These are phyloP conservation scores for Balearica regulorum DNA, from an alignment of 2,797 vertebrate genomes.

Conservation along the genomic window DNA sequence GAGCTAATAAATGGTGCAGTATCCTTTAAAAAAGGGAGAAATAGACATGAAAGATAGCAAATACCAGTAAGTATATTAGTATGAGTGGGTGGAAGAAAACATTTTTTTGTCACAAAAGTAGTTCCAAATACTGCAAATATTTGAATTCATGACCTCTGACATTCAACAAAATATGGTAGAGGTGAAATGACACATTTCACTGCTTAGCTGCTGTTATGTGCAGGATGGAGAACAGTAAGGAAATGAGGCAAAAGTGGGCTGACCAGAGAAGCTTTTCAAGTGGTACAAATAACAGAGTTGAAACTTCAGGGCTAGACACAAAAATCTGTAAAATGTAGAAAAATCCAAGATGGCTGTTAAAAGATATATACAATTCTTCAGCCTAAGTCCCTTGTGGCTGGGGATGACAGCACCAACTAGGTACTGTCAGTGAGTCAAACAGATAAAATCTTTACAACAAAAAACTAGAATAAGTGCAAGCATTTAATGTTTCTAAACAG, in stretches of 20 bases:
- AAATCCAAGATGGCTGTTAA: background rate
- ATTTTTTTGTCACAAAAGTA: background rate
- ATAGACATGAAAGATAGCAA: background rate
- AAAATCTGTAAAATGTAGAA: too few species aligned
- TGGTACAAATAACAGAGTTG: background rate
- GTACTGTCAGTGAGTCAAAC: background rate
- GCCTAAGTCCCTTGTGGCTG: background rate
- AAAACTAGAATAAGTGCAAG: background rate
- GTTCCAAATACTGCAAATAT: background rate
- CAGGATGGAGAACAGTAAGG: background rate
- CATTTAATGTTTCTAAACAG: background rate
- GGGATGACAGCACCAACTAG: background rate
- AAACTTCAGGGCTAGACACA: background rate
- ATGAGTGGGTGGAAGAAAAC: background rate
- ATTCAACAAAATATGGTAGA: background rate
- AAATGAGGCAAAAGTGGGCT: background rate
- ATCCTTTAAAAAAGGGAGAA: background rate
- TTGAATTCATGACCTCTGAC: background rate
- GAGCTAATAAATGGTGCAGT: background rate
- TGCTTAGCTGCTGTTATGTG: background rate
- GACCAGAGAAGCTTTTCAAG: background rate
- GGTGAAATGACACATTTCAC: background rate
- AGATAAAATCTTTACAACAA: background rate
- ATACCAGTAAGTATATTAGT: background rate
- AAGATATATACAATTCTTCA: background rate